Percentiles rank a stretch among this genome's conserved stretches.
These are phyloP conservation scores for Delichon dasypus DNA, from an alignment of 2,797 vertebrate genomes.

Conservation along the genomic window DNA sequence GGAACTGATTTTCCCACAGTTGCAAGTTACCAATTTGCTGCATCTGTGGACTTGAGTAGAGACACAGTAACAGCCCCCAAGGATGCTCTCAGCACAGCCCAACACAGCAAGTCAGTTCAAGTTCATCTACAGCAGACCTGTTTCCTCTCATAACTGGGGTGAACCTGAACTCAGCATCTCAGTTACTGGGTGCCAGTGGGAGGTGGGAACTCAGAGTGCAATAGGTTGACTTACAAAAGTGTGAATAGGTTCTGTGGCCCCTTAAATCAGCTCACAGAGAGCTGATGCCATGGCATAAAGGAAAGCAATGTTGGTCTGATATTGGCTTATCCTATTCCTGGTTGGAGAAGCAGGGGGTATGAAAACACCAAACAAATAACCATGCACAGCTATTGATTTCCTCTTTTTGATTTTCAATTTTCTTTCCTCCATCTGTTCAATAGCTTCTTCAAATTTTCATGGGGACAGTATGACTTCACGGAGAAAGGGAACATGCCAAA, in stretches of 20 bases:
- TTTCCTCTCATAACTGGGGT: not conserved
- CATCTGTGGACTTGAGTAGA: not conserved
- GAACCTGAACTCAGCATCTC: not conserved
- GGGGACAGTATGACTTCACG: not conserved
- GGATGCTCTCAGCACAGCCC: not conserved
- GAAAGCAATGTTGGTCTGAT: not conserved
- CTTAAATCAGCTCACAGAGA: not conserved
- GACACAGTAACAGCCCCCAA: not conserved
- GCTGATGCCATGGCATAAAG: not conserved
- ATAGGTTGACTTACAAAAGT: not conserved
- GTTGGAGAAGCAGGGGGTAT: not conserved
- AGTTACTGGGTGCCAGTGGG: not conserved
- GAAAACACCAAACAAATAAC: not conserved
- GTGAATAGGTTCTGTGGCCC: not conserved
- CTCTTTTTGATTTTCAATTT: not conserved
- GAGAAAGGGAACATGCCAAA: not conserved
- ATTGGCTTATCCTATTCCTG: not conserved
- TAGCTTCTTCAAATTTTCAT: not conserved
- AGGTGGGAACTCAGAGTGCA: not conserved
- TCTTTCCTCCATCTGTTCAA: not conserved
- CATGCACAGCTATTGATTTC: not conserved
- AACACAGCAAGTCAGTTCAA: accelerated
- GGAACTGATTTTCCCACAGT: not conserved
- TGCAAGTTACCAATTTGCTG: not conserved
- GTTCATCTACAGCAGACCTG: not conserved